Base-by-base conservation (phyloP, 2,888 invertebrate species). In the Metallyticus violacea region DNA sequence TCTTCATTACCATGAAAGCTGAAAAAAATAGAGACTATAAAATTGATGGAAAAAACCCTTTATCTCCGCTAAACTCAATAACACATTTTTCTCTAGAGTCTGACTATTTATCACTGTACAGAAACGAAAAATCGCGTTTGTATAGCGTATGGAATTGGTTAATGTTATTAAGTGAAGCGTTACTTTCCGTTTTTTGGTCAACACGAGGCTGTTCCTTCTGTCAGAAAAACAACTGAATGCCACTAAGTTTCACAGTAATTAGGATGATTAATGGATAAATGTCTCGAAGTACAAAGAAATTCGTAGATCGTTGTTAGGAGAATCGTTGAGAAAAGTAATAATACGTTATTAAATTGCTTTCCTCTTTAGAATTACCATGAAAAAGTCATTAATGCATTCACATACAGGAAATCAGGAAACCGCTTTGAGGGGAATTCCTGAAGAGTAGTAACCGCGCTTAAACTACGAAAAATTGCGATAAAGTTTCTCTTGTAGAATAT, bases 271-370 rank as follows among this genome's bases (percentile, higher is more conserved):
- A 83, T 77, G 77, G 62, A 83, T 22, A 77, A 28, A 29, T 6
- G 62, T 22, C 27, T 7, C 4, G 22, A 83, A 9, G 26, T 7
- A 77, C 28, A 83, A 83, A 83, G 27, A 77, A 83, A 83, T 83
- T 76, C 83, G 22, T 7, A 7, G 26, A 26, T 22, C 3, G 22
- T 7, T 9, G 1, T 15, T 1, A 40, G 15, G 3, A 15, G 15
- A 40, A 28, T 77, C 81, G 9, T 62, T 62, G 62, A 62, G 26
- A 81, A 81, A 81, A 25, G 81, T 62, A 81, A 81, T 81, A 81
- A 81, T 62, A 81, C 81, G 81, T 81, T 81, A 81, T 81, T 81
- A 62, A 81, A 81, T 81, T 81, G 26, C 62, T 15, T 81, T 81
- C n/a, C n/a, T n/a, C n/a, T n/a, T n/a, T n/a, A n/a, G n/a, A n/a